Conservation (phyloP, 2,113 vertebrate species). For the Saguinus imperator region DNA sequence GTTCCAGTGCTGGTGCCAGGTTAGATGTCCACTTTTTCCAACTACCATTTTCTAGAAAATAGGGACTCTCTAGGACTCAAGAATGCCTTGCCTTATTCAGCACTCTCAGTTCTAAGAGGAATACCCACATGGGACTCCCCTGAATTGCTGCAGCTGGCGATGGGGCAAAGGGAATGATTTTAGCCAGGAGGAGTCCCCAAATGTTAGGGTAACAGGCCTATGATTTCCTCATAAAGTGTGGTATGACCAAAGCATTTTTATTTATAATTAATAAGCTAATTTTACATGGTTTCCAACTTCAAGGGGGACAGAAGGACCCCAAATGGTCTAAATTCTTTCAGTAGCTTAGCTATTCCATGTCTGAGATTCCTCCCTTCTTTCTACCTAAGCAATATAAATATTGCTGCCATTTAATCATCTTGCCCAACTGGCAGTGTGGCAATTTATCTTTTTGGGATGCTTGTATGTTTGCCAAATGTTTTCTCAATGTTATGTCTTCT, state of each 20-base stretch:
- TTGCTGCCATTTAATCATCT: not conserved
- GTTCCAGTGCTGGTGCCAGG: not conserved
- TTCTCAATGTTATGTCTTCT: not conserved
- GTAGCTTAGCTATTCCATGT: not conserved
- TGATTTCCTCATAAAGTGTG: not conserved
- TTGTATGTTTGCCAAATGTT: not conserved
- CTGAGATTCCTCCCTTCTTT: not conserved
- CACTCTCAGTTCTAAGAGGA: not conserved
- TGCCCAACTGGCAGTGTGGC: fast-evolving
- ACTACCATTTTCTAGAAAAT: not conserved
- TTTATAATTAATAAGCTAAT: not conserved
- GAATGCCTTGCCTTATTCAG: fast-evolving
- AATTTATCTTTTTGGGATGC: not conserved
- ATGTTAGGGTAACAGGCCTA: not conserved
- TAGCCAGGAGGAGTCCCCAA: not conserved
- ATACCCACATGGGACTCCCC: not conserved
- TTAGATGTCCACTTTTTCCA: not conserved
- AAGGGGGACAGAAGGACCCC: not conserved
- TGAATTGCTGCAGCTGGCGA: too few species aligned
- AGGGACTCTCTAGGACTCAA: not conserved
- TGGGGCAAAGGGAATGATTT: not conserved
- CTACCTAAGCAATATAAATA: not conserved
- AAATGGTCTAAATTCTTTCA: not conserved
- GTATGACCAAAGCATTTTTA: not conserved
- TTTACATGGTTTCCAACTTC: not conserved